Evolutionary conservation across 92 coral and sea anemone species (phyloP).

Genomic region (Epizoanthus illoricatus): DNA sequence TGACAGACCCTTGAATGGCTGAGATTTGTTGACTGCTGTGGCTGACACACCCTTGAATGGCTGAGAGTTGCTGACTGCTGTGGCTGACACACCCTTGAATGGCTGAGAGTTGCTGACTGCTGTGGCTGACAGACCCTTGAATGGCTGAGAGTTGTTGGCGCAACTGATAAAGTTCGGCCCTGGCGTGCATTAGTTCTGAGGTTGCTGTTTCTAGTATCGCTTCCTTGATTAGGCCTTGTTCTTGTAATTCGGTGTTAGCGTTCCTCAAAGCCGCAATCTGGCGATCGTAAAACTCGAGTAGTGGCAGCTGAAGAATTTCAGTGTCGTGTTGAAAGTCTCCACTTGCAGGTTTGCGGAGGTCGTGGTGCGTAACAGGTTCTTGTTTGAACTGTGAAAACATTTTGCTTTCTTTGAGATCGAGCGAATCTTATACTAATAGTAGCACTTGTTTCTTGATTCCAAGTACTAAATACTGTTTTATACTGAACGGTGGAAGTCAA

Average conservation of each 20-base stretch:
- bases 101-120: not conserved
- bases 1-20: not conserved
- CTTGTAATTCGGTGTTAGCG: not conserved
- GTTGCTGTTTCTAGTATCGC: not conserved
- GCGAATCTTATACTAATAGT: too few relatives aligned
- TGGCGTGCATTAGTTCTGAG: not conserved
- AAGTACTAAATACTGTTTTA: too few relatives aligned
- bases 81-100: not conserved
- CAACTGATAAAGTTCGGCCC: slow-evolving; percentile 2
- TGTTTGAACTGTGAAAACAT: not conserved
- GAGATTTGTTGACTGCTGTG: not conserved
- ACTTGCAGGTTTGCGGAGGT: not conserved
- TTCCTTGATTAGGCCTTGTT: not conserved
- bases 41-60: not conserved
- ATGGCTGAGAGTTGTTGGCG: not conserved
- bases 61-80: not conserved
- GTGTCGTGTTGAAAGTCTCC: not conserved
- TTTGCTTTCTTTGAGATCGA: too few relatives aligned
- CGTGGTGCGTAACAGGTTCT: not conserved
- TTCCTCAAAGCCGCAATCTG: not conserved
- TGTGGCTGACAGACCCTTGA: not conserved
- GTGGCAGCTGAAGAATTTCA: not conserved
- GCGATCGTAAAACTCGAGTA: not conserved
- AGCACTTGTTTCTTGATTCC: too few relatives aligned
- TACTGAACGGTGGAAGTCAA: too few relatives aligned